phyloP scores from a whole-genome alignment of 1,140 invertebrate genomes.

The Eumeta japonica region DNA sequence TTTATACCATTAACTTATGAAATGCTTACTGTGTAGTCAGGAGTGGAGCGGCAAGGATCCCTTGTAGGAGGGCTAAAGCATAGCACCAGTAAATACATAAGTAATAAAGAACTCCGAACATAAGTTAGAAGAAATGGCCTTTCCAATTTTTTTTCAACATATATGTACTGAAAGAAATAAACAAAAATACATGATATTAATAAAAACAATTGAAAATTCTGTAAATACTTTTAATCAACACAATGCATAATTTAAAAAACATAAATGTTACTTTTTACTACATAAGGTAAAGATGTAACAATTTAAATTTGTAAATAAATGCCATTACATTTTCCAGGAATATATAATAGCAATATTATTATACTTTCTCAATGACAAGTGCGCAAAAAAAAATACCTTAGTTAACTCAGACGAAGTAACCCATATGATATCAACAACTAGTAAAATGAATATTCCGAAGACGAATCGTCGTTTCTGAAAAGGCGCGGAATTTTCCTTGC shows the following conservation, averaged over 20 bases:
- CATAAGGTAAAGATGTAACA: background rate
- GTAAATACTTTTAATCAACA: background rate
- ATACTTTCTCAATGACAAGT: background rate
- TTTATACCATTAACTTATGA: too few relatives aligned
- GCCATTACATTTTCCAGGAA: background rate
- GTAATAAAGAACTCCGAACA: constrained; percentile 43
- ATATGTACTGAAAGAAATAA: constrained; percentile 40
- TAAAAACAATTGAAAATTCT: background rate
- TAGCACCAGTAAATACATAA: constrained; percentile 43
- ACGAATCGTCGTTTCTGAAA: constrained; percentile 40
- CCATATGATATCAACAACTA: constrained; percentile 45
- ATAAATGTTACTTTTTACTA: background rate
- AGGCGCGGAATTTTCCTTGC: constrained; percentile 33
- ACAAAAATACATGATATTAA: constrained; percentile 7
- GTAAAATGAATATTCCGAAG: constrained; percentile 45
- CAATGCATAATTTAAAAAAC: background rate
- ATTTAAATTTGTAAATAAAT: background rate
- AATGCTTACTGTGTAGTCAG: constrained; percentile 42
- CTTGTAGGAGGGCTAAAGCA: constrained; percentile 46
- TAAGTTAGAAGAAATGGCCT: constrained; percentile 46
- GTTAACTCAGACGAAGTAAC: constrained; percentile 47
- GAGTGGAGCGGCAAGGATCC: constrained; percentile 40
- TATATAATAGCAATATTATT: background rate
- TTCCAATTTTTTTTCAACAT: constrained; percentile 40
- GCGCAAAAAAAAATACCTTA: constrained; percentile 25